Conservation (phyloP, 2,797 vertebrate genomes). For the Neostethus bicornis region DNA sequence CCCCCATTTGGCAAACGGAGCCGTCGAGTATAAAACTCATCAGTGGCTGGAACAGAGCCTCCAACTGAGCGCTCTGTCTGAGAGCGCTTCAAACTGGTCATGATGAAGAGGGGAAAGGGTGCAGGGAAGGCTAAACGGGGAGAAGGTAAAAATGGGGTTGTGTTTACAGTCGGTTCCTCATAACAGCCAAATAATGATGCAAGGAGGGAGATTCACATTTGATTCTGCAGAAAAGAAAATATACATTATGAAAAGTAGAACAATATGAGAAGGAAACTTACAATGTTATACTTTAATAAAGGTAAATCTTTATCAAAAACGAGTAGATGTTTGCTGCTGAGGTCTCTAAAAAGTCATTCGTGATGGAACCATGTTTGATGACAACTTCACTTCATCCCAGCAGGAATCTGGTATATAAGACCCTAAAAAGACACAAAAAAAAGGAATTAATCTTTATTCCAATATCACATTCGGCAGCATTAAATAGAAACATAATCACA, state of each 20-base stretch:
- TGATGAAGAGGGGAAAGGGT: slow-evolving; percentile 75
- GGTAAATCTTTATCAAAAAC: slow-evolving; percentile 17
- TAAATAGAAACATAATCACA: neutral
- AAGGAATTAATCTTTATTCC: neutral
- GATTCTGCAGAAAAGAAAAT: slow-evolving; percentile 42
- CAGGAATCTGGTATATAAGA: slow-evolving; percentile 26
- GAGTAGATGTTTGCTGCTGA: slow-evolving; percentile 17
- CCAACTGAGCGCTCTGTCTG: slow-evolving; percentile 97
- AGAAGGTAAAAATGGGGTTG: slow-evolving; percentile 52
- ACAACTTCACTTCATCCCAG: slow-evolving; percentile 10
- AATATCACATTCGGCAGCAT: neutral
- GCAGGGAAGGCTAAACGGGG: slow-evolving; percentile 55
- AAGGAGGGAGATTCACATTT: slow-evolving; percentile 60
- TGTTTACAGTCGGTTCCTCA: slow-evolving; percentile 76
- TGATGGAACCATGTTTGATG: slow-evolving; percentile 12
- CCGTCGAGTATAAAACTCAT: slow-evolving; percentile 97
- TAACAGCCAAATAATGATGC: slow-evolving; percentile 55
- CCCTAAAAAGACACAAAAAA: neutral
- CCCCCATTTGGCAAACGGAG: slow-evolving; percentile 96
- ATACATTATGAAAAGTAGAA: neutral
- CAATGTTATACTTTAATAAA: slow-evolving; percentile 38
- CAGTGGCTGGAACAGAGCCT: slow-evolving; percentile 88
- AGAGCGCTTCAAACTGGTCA: slow-evolving; percentile 99
- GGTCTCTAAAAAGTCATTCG: slow-evolving; percentile 29
- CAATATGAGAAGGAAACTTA: neutral